Evolutionary conservation across 1,140 invertebrate genomes (phyloP), one percentile per base, ranked within the genome.

Genomic region (Monochamus saltuarius): DNA sequence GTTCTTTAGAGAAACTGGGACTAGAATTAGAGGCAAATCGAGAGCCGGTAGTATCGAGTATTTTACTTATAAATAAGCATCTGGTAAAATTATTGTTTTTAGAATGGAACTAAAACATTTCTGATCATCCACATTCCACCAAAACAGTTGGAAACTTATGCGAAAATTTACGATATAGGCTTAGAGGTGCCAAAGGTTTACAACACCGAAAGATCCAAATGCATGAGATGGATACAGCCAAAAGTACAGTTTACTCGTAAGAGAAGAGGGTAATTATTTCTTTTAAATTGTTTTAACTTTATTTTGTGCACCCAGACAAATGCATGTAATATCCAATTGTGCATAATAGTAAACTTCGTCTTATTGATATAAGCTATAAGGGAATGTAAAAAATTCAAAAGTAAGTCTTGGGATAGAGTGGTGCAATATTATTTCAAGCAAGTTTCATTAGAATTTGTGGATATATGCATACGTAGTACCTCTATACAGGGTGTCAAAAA

Each of bases 131-230:
- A 40, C 39, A 59, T 64, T 7, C 16, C 57, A 0, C 10, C 51
- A 10, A 49, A 47, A 39, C 49, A 46, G 1, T 16, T 53, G 16
- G 35, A 34, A 16, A 37, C 60, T 55, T 61, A 57, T 49, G 56
- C 58, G 8, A 16, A 61, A 55, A 14, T 65, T 7, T 65, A 57
- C 38, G 49, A 65, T 13, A 54, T 65, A 37, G 63, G 63, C 52
- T 51, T 38, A 39, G 39, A 53, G 10, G 50, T 47, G 9, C 13
- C n/a, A 13, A 8, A 40, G 8, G 11, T 17, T 7, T 54, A 56
- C 10, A 50, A 61, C 16, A 56, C 45, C 3, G 29, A 56, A 50
- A 43, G 43, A 2, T 36, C 51, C 7, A 50, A 47, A 45, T 1
- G n/a, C 8, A 39, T 11, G 13, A 47, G 38, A n/a, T 62, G 56